Percentiles rank a stretch among this genome's conserved stretches.
These are phyloP conservation scores for Chymomyza caudatula DNA, from an alignment of 2,888 invertebrate genomes.

Conservation along the genomic window DNA sequence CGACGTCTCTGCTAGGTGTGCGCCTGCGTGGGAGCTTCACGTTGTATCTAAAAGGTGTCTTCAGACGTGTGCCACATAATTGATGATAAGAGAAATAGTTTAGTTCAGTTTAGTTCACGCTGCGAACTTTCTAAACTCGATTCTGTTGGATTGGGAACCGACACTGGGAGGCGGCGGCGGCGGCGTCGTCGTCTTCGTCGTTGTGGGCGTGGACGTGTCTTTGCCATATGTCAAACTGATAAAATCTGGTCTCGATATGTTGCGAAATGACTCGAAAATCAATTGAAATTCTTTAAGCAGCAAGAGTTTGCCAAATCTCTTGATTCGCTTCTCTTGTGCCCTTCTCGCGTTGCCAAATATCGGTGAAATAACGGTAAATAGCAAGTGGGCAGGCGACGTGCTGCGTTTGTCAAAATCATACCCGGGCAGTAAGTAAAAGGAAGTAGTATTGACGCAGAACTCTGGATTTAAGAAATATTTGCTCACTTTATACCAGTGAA, in stretches of 20 bases:
- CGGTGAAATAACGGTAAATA: slow-evolving; percentile 56
- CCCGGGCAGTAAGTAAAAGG: background rate
- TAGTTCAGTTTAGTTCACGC: slow-evolving; percentile 45
- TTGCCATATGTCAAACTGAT: slow-evolving; percentile 58
- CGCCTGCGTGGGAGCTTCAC: slow-evolving; percentile 51
- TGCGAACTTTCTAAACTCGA: slow-evolving; percentile 54
- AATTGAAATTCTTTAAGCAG: slow-evolving; percentile 53
- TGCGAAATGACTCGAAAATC: slow-evolving; percentile 20
- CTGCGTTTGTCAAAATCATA: slow-evolving; percentile 38
- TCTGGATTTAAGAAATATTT: background rate
- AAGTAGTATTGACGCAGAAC: background rate
- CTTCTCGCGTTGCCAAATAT: slow-evolving; percentile 23
- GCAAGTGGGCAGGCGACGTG: slow-evolving; percentile 36
- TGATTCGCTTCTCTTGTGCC: background rate
- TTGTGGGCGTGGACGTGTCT: slow-evolving; percentile 42
- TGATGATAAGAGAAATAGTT: slow-evolving; percentile 59
- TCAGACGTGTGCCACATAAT: slow-evolving; percentile 65
- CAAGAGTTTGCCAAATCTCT: slow-evolving; percentile 39
- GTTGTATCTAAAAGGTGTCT: slow-evolving; percentile 34
- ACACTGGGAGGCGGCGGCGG: slow-evolving; percentile 29
- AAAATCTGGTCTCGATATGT: slow-evolving; percentile 53
- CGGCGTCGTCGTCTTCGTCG: slow-evolving; percentile 13
- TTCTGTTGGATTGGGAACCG: background rate
- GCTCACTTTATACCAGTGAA: background rate
- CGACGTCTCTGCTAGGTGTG: background rate